Conservation (phyloP, 2,888 invertebrate genomes). For the Limenitis camilla region DNA sequence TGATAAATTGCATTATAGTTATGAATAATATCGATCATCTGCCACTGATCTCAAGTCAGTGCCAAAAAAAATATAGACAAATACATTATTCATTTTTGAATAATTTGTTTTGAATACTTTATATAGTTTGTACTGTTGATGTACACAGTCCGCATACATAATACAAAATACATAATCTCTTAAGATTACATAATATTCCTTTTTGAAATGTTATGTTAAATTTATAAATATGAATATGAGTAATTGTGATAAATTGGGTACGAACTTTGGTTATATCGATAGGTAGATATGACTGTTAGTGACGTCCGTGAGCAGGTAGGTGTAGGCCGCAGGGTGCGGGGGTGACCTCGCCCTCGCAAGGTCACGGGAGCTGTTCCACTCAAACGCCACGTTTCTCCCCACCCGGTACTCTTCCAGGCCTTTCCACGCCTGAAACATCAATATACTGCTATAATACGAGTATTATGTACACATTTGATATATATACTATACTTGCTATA, state of each 20-base stretch:
- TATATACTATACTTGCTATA: background rate
- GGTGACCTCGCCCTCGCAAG: conserved; percentile 66
- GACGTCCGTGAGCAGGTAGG: conserved; percentile 59
- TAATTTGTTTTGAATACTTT: no score
- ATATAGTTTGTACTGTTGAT: no score
- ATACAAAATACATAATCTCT: background rate
- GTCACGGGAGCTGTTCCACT: conserved; percentile 62
- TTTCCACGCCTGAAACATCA: conserved; percentile 21
- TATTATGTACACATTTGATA: background rate
- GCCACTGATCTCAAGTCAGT: no score
- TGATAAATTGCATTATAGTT: no score
- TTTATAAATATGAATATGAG: conserved; percentile 8
- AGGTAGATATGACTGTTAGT: conserved; percentile 17
- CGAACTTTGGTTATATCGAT: conserved; percentile 7
- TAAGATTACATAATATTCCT: background rate
- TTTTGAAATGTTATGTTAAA: background rate
- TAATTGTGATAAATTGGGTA: conserved; percentile 8
- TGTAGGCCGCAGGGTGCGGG: conserved; percentile 35
- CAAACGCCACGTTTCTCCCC: conserved; percentile 48
- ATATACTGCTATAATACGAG: conserved; percentile 7
- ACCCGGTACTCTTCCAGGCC: conserved; percentile 55
- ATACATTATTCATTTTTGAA: no score
- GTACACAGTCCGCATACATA: no score
- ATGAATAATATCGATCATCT: no score
- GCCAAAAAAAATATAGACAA: no score